Evolutionary conservation across 35 echinoderm and acorn worm genomes (phyloP), one percentile per base, ranked within the genome.

Genomic region (Heliocidaris erythrogramma): DNA sequence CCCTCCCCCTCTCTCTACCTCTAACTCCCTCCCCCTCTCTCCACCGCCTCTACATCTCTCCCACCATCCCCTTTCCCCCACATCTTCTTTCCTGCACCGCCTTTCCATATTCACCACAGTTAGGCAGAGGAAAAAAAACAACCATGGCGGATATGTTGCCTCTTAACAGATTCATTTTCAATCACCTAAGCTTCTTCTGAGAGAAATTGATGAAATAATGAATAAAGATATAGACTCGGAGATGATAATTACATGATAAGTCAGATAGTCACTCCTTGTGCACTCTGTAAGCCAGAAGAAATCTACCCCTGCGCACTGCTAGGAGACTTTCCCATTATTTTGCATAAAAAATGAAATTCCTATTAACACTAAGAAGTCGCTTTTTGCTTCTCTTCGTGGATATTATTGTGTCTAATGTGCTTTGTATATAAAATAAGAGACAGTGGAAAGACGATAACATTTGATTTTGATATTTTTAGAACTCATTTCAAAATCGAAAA

Each of bases 211-310:
- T 56, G 65, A 21, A 78, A 27, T 27, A 78, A 78, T 78, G 65
- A 78, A 78, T n/a, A 78, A 78, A 78, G 18, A n/a, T 78, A 78
- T 18, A 78, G 65, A 78, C 65, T 78, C 27, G 65, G 5, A 78
- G 65, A 78, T 27, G 65, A 78, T 78, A 78, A 78, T 56, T 78
- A 78, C 65, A 78, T 78, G 65, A n/a, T 78, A n/a, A 78, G 65
- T 78, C 59, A 60, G 59, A 60, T 60, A 60, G 18, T 60, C 65
- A 78, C 65, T n/a, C 65, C 65, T 78, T 27, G 65, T 27, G 27
- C 27, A 21, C 21, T 27, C 27, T 78, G 5, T 78, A 78, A 78
- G 65, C 65, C 21, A 1, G 65, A 24, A 2, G 52, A 56, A 13
- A 78, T 78, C 65, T n/a, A 6, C 8, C 5, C 27, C 65, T 27